Evolutionary conservation across 2,888 invertebrate species (phyloP).

Genomic region (Erebia aethiops): DNA sequence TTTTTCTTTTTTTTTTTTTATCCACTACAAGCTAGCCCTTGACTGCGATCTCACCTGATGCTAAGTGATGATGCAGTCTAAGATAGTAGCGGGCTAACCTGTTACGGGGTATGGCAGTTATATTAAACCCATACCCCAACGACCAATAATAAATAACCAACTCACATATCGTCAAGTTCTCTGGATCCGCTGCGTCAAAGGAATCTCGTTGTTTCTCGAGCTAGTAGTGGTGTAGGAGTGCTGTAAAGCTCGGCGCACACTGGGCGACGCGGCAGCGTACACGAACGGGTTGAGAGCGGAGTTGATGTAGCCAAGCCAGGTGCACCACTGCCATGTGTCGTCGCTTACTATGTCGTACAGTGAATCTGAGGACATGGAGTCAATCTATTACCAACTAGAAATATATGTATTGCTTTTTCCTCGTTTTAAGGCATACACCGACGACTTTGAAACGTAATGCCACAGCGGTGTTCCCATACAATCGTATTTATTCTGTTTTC

Average conservation of each 20-base stretch:
- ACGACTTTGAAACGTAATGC: too few species aligned
- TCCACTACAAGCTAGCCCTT: too few species aligned
- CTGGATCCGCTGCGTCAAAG: conserved; percentile 47
- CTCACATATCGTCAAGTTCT: conserved; percentile 38
- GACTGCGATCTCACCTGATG: too few species aligned
- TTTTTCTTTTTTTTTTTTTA: too few species aligned
- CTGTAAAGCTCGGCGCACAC: conserved; percentile 62
- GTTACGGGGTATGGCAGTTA: too few species aligned
- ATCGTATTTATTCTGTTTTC: too few species aligned
- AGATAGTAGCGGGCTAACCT: too few species aligned
- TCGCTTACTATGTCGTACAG: conserved; percentile 78
- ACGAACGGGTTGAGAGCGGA: conserved; percentile 87
- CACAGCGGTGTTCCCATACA: too few species aligned
- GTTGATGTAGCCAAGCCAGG: conserved; percentile 88
- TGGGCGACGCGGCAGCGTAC: conserved; percentile 82
- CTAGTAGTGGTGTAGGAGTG: conserved; percentile 50
- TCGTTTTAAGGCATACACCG: too few species aligned
- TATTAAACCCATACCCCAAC: too few species aligned
- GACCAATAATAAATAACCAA: too few species aligned
- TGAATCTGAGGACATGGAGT: conserved; percentile 63
- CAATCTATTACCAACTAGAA: not conserved
- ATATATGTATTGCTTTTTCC: not conserved
- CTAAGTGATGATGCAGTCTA: too few species aligned
- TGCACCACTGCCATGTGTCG: conserved; percentile 83
- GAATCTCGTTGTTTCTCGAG: conserved; percentile 50